Conservation (phyloP, 1,140 invertebrate genomes). For the Arion vulgaris region DNA sequence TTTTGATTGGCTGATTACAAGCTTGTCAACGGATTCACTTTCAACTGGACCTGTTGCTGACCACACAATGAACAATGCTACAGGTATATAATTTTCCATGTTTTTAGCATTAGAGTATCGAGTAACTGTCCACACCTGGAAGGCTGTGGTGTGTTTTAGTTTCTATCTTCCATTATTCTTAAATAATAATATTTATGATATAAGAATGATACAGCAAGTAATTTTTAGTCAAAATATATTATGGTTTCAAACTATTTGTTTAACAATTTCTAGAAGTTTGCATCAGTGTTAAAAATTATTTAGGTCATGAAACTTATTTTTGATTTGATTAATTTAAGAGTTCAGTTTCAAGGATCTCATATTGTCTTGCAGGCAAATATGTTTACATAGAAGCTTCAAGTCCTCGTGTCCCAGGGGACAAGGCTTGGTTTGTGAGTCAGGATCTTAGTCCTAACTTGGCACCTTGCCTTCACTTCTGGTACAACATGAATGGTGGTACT, state of each 20-base stretch:
- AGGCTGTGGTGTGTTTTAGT: no score
- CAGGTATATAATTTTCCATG: neutral
- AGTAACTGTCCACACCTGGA: no score
- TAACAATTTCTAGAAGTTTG: no score
- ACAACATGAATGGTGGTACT: conserved; percentile 82
- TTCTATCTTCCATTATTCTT: no score
- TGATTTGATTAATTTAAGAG: neutral
- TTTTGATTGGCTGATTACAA: conserved; percentile 18
- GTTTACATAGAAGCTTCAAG: conserved; percentile 60
- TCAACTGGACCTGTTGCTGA: conserved; percentile 54
- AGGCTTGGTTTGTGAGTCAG: conserved; percentile 52
- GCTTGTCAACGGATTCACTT: neutral
- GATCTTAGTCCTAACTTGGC: conserved; percentile 16
- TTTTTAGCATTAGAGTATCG: no score
- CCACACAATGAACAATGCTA: conserved; percentile 51
- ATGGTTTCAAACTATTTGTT: no score
- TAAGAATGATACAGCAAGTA: no score
- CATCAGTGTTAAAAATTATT: no score
- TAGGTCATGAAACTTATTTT: no score
- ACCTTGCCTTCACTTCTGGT: conserved; percentile 77
- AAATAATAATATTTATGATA: no score
- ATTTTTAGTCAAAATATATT: no score
- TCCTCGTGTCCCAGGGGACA: conserved; percentile 55
- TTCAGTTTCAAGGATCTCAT: neutral
- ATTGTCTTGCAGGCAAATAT: conserved; percentile 57